Evolutionary conservation across 2,888 invertebrate genomes (phyloP).

Genomic region (Serrognathus titanus): DNA sequence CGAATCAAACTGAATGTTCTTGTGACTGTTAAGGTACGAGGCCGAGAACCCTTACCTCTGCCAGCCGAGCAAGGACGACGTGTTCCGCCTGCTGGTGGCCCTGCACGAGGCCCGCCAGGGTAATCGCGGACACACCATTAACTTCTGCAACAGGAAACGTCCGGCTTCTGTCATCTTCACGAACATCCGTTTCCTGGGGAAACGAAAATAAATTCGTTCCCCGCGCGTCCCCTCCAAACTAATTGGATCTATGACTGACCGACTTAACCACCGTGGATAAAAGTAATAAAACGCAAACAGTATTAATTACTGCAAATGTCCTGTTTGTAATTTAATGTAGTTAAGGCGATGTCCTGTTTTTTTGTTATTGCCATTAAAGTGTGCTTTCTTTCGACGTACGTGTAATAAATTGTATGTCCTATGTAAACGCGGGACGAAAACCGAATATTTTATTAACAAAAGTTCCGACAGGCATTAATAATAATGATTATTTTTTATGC

Average conservation of each 20-base stretch:
- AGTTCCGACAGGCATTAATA: too few relatives aligned
- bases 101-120: slow-evolving; percentile 60
- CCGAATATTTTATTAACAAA: too few relatives aligned
- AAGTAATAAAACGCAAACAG: slow-evolving; percentile 16
- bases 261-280: background rate
- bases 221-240: background rate
- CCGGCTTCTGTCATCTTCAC: slow-evolving; percentile 60
- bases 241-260: slow-evolving; percentile 13
- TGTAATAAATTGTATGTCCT: too few relatives aligned
- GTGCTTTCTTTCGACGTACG: background rate
- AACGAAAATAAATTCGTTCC: slow-evolving; percentile 38
- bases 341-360: slow-evolving; percentile 1
- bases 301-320: slow-evolving; percentile 11
- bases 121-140: slow-evolving; percentile 51
- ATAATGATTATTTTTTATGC: too few relatives aligned
- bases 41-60: slow-evolving; percentile 59
- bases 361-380: slow-evolving; percentile 1
- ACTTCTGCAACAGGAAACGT: slow-evolving; percentile 61
- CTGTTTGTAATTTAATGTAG: slow-evolving; percentile 5
- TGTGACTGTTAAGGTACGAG: slow-evolving; percentile 48
- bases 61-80: slow-evolving; percentile 61
- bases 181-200: slow-evolving; percentile 61
- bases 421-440: too few relatives aligned
- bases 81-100: slow-evolving; percentile 58
- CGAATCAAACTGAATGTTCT: too few relatives aligned